Conservation (phyloP, 92 coral and sea anemone species). For the Porites cylindrica region DNA sequence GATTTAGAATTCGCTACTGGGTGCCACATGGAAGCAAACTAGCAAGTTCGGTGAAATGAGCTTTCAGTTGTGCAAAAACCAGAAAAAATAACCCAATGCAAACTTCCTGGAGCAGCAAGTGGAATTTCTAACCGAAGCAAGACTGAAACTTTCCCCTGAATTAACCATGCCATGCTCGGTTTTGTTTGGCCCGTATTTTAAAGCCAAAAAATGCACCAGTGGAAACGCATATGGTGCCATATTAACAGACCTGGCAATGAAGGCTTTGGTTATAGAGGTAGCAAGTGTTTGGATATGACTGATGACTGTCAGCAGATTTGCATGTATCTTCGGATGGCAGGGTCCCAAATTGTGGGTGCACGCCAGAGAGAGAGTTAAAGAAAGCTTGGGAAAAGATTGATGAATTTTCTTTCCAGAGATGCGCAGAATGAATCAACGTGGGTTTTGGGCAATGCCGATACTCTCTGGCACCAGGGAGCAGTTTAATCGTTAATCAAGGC, state of each 20-base stretch:
- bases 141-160: constrained; percentile 65
- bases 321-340: constrained; percentile 66
- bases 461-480: constrained; percentile 72
- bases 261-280: constrained; percentile 73
- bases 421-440: constrained; percentile 56
- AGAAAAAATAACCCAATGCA: constrained; percentile 45
- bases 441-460: constrained; percentile 71
- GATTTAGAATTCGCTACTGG: constrained; percentile 57
- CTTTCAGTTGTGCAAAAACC: constrained; percentile 70
- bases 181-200: constrained; percentile 75
- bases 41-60: constrained; percentile 49
- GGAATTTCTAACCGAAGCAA: constrained; percentile 65
- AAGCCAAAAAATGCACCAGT: constrained; percentile 73
- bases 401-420: constrained; percentile 16
- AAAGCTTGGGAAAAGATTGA: constrained; percentile 69
- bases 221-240: constrained; percentile 75
- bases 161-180: constrained; percentile 69
- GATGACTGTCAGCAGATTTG: constrained; percentile 68
- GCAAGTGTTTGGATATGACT: constrained; percentile 53
- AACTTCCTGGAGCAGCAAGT: constrained; percentile 65
- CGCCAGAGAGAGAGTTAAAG: no score
- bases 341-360: constrained; percentile 13
- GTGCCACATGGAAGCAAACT: constrained; percentile 69
- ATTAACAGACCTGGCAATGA: constrained; percentile 57
- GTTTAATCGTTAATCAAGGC: constrained; percentile 55